phyloP scores from a whole-genome alignment of 2,888 invertebrate species.

The Acleris holmiana region DNA sequence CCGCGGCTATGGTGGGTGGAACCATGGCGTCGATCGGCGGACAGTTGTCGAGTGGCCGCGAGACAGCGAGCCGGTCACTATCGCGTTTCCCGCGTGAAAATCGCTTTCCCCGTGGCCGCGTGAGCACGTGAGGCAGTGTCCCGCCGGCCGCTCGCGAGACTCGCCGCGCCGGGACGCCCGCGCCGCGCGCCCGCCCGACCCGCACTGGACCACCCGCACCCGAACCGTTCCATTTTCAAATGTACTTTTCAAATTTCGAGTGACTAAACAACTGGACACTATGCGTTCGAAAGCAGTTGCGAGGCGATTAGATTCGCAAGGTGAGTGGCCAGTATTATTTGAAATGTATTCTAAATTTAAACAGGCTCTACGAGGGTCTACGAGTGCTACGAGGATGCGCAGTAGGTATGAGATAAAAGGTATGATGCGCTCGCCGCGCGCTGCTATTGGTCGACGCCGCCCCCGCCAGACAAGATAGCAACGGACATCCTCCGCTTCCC shows the following conservation, averaged over 20 bases:
- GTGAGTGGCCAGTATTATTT: conserved; percentile 68
- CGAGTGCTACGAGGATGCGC: conserved; percentile 59
- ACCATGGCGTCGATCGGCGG: conserved; percentile 44
- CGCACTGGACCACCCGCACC: conserved; percentile 62
- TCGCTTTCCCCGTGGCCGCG: conserved; percentile 79
- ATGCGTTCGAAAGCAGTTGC: conserved; percentile 90
- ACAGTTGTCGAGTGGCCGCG: conserved; percentile 73
- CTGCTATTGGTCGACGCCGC: conserved; percentile 74
- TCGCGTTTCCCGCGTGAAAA: conserved; percentile 82
- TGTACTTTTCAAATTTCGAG: conserved; percentile 60
- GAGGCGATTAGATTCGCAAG: conserved; percentile 88
- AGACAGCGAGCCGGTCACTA: conserved; percentile 78
- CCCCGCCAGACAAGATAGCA: conserved; percentile 83
- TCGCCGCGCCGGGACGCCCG: conserved; percentile 71
- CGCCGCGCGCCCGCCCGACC: conserved; percentile 63
- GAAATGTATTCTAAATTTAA: conserved; percentile 12
- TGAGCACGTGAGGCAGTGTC: conserved; percentile 80
- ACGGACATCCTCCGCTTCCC: conserved; percentile 72
- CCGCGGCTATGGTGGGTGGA: conserved; percentile 7
- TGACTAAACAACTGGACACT: conserved; percentile 65
- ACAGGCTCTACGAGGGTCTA: conserved; percentile 31
- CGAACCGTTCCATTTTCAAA: conserved; percentile 55
- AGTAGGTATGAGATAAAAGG: conserved; percentile 73
- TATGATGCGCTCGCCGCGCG: conserved; percentile 73
- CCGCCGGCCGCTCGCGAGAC: conserved; percentile 81